Evolutionary conservation across 1,140 invertebrate genomes (phyloP), one percentile per base, ranked within the genome.

Genomic region (Drosophila bipectinata): DNA sequence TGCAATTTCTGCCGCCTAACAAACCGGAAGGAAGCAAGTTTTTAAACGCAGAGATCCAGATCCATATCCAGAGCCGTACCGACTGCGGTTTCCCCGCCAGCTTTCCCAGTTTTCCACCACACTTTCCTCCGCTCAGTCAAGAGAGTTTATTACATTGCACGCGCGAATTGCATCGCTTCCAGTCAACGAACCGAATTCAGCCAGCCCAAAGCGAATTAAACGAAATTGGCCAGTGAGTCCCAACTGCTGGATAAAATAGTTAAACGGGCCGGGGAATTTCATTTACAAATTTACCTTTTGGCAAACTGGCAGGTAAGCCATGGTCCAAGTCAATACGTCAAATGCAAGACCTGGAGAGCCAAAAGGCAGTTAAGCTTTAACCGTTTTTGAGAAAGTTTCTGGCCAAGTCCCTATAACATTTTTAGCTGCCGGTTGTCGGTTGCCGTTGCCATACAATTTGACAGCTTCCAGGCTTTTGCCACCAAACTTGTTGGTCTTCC

Each of bases 1-100:
- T 60, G 45, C 72, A 78, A 77, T 79, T 83, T 84, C 66, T 63
- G 72, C 66, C 75, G 82, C 83, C 83, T 88, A 87, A 87, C 82
- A 88, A 88, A 77, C 78, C 82, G 82, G 82, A 87, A 87, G 82
- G 82, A 87, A 87, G 83, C 82, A 82, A 88, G 83, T 85, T 85
- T 82, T 85, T 87, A 85, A 87, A 68, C 74, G 75, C 78, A 67
- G 45, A 45, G 47, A 63, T 44, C 24, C 32, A 48, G 44, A 60
- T 24, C 59, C 66, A 53, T 59, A 63, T 57, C 51, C 51, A 52
- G 62, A 58, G 62, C 77, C 59, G 72, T 48, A 64, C 66, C 77
- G 79, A 66, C 64, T 83, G 74, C 28, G 57, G 58, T 39, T 56
- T 48, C 21, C 39, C 34, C 15, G 30, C 12, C 28, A 6, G 41